phyloP scores from a whole-genome alignment of 2,888 invertebrate species.

The Folsomia manolachei region DNA sequence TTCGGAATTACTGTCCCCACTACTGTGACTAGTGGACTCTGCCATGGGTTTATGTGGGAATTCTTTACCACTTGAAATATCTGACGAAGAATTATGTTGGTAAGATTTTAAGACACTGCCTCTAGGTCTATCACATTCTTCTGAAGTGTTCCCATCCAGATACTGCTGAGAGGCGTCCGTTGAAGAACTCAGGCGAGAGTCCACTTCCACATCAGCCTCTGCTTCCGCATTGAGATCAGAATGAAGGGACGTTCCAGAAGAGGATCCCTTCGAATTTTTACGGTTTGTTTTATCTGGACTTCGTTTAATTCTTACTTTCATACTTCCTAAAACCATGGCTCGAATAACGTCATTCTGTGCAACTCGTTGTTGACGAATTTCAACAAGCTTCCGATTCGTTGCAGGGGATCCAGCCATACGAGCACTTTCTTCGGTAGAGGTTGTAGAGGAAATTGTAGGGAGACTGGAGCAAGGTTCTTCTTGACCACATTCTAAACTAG shows the following conservation, averaged over 20 bases:
- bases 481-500: neutral
- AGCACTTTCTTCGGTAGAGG: neutral
- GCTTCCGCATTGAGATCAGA: constrained; percentile 17
- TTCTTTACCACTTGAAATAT: constrained; percentile 2
- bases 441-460: too few relatives aligned
- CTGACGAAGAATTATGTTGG: constrained; percentile 11
- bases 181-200: constrained; percentile 34
- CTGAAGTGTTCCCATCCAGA: constrained; percentile 14
- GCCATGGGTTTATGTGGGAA: constrained; percentile 6
- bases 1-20: constrained; percentile 6
- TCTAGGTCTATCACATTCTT: neutral
- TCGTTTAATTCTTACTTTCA: constrained; percentile 64
- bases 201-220: constrained; percentile 5
- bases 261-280: constrained; percentile 53
- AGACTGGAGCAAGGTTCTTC: neutral
- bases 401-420: constrained; percentile 56
- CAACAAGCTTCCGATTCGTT: constrained; percentile 67
- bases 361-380: constrained; percentile 71
- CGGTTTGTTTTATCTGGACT: constrained; percentile 63
- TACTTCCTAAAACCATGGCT: constrained; percentile 75
- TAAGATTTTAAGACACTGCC: neutral
- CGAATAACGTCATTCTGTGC: constrained; percentile 80
- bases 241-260: neutral
- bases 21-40: constrained; percentile 3
- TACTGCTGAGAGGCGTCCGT: constrained; percentile 33